phyloP scores from a whole-genome alignment of 2,888 invertebrate species.

The Pyrocoelia pectoralis region DNA sequence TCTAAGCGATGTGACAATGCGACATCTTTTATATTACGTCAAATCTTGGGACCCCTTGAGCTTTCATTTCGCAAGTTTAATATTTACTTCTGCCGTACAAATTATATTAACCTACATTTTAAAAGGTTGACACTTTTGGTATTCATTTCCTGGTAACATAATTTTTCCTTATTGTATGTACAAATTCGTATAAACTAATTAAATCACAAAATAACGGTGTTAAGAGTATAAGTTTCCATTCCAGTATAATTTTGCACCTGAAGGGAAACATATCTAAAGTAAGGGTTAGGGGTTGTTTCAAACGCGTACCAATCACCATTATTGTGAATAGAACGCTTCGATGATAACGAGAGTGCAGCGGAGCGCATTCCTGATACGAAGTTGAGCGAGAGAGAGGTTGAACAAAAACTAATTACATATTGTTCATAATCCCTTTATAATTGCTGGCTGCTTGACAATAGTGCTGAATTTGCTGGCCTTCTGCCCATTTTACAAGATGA shows the following conservation, averaged over 20 bases:
- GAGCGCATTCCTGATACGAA: constrained; percentile 35
- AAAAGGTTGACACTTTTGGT: too few relatives aligned
- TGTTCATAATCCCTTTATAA: constrained; percentile 56
- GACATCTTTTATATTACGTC: too few relatives aligned
- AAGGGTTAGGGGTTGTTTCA: constrained; percentile 30
- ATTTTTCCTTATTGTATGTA: too few relatives aligned
- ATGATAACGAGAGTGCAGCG: constrained; percentile 44
- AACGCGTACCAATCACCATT: constrained; percentile 44
- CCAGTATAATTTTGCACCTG: constrained; percentile 15
- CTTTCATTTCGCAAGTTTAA: too few relatives aligned
- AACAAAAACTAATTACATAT: constrained; percentile 54
- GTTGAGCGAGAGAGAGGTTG: constrained; percentile 34
- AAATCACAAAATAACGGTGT: background rate
- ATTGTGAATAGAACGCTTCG: constrained; percentile 41
- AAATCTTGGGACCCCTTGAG: too few relatives aligned
- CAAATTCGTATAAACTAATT: too few relatives aligned
- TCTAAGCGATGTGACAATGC: too few relatives aligned
- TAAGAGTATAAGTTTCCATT: background rate
- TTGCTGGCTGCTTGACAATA: constrained; percentile 55
- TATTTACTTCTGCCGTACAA: too few relatives aligned
- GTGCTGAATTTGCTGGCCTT: constrained; percentile 47
- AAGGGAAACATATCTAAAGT: constrained; percentile 13
- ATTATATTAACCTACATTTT: too few relatives aligned
- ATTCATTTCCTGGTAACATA: too few relatives aligned
- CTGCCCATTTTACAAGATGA: constrained; percentile 47